Evolutionary conservation across 2,797 vertebrate species (phyloP), one percentile per base, ranked within the genome.

Genomic region (Halcyon leucocephala): DNA sequence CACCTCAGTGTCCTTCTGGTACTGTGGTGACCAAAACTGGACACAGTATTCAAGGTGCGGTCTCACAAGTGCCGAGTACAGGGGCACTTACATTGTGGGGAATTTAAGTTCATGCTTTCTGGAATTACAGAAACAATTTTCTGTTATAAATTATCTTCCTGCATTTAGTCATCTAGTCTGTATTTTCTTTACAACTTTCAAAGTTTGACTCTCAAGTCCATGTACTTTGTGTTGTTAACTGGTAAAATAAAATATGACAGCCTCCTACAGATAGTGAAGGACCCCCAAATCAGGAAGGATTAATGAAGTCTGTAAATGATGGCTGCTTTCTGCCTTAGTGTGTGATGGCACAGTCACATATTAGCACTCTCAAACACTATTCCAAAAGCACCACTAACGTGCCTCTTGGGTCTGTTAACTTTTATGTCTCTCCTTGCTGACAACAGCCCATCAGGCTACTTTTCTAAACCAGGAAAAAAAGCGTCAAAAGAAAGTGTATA

Each of bases 271-370:
- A 42, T 41, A 66, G 64, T 52, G 80, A 89, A 91, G 55, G 39
- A 80, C 44, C n/a, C 42, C 42, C 12, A 66, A 77, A 74, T 87
- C 64, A 66, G 66, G n/a, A 82, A 89, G 42, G 51, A 89, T 86
- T 86, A 81, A 86, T 88, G 35, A 87, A 85, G 67, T 46, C 37
- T 65, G 58, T 86, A 83, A 87, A 87, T 93, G 72, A 39, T 76
- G 29, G 6, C 49, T 84, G 10, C 41, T 90, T 86, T 94, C 41
- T 86, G 49, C 69, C 35, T 5, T 21, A 16, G 51, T 18, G 72
- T 88, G 88, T 96, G 74, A 84, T 79, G 79, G 69, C 60, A 26
- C 55, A 44, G 48, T 66, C 51, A 80, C n/a, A 19, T 64, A 29
- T 58, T 58, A 10, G 42, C 92, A 6, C 61, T 95, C 61, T 91